Evolutionary conservation across 23 tunicate species (phyloP).

Genomic region (Trididemnum miniatum): DNA sequence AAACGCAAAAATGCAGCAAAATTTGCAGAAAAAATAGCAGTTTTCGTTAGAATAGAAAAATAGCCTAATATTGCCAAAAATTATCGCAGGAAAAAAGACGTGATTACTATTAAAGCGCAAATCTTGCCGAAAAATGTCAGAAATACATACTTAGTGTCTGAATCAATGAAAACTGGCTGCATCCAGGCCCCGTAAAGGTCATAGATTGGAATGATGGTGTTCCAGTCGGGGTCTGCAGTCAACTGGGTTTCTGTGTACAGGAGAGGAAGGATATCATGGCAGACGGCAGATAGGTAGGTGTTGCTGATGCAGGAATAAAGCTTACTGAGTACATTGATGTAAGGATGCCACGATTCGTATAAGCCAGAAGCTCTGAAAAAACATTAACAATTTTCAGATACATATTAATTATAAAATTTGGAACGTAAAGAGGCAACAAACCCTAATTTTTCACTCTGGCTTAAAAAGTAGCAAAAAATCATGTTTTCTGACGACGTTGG

Average conservation of each 20-base stretch:
- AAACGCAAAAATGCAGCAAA: too few relatives aligned
- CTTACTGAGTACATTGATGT: slow-evolving; percentile 9
- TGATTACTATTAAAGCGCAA: too few relatives aligned
- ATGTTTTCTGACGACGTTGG: too few relatives aligned
- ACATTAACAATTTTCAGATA: not conserved
- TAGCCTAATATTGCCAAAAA: too few relatives aligned
- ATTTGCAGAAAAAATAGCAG: too few relatives aligned
- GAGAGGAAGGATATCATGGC: slow-evolving; percentile 24
- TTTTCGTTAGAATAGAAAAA: too few relatives aligned
- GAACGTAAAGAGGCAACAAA: too few relatives aligned
- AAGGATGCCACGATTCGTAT: slow-evolving; percentile 43
- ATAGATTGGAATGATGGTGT: slow-evolving; percentile 11
- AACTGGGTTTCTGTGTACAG: slow-evolving; percentile 31
- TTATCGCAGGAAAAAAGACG: too few relatives aligned
- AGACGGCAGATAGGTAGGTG: slow-evolving; percentile 23
- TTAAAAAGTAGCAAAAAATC: too few relatives aligned
- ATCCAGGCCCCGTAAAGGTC: slow-evolving; percentile 43
- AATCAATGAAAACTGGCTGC: not conserved
- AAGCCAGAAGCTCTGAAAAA: slow-evolving; percentile 26
- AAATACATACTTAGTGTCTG: slow-evolving; percentile 9
- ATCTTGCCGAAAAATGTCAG: too few relatives aligned
- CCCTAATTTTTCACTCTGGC: too few relatives aligned
- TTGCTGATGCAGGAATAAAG: slow-evolving; percentile 30
- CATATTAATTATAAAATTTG: too few relatives aligned
- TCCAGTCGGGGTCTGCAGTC: slow-evolving; percentile 39